Evolutionary conservation across 2,888 invertebrate genomes (phyloP), one percentile per base, ranked within the genome.

Genomic region (Drepanosiphum platanoidis): DNA sequence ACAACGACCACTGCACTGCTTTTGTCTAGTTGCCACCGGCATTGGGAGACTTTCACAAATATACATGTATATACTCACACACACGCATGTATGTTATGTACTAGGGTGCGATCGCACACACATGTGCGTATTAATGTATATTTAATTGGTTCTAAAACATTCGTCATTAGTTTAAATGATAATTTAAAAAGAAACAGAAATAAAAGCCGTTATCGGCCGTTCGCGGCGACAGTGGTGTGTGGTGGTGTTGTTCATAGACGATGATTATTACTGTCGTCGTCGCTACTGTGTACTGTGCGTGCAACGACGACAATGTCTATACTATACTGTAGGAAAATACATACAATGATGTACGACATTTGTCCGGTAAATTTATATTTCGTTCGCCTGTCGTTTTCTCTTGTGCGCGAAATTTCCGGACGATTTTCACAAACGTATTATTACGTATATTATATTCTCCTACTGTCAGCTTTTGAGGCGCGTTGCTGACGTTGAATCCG

Each of bases 11-110:
- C 68, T 13, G 13, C 13, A 15, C 36, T 39, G 84, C 84, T 77
- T 77, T 77, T 84, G 84, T 84, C 77, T 58, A 46, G 64, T 74
- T 75, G 66, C 83, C 52, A 52, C 4, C 36, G 66, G 74, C 64
- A 46, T 52, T 39, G 34, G 30, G 52, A 84, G 68, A 84, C 84
- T 84, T 84, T 84, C 84, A 84, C 84, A 84, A 84, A 66, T 70
- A 46, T 30, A 66, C n/a, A n/a, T n/a, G 1, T 36, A 71, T n/a
- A 22, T 52, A 11, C 27, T 64, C 4, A 64, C 5, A 64, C 0
- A 42, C 52, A 52, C 22, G 22, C 13, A 58, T 46, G 15, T 61
- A 36, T 32, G 32, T 42, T 66, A 18, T 36, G 1, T 70, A n/a
- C n/a, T n/a, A n/a, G n/a, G n/a, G n/a, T n/a, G n/a, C n/a, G n/a